Evolutionary conservation across 2,113 vertebrate species (phyloP).

Genomic region (Glaucidium brasilianum): DNA sequence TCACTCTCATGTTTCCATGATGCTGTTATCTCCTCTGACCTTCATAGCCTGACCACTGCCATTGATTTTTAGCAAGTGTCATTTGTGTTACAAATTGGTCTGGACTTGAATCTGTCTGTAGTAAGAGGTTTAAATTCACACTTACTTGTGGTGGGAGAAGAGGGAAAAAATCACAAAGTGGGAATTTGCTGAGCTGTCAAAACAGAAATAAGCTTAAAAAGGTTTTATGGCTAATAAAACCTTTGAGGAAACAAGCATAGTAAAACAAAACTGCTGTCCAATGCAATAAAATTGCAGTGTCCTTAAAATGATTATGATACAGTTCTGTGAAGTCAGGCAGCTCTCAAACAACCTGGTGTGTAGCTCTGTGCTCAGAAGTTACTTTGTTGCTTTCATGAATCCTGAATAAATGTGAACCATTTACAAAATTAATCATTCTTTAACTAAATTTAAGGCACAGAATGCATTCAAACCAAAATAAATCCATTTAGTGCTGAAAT

Average conservation of each 20-base stretch:
- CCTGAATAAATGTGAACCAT: neutral
- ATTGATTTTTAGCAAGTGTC: slow-evolving; percentile 66
- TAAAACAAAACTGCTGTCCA: neutral
- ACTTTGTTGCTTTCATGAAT: neutral
- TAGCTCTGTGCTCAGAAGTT: neutral
- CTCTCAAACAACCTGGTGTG: neutral
- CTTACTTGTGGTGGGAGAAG: neutral
- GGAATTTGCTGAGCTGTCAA: slow-evolving; percentile 45
- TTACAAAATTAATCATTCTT: neutral
- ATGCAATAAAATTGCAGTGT: neutral
- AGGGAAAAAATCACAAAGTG: slow-evolving; percentile 12
- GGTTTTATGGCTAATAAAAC: slow-evolving; percentile 43
- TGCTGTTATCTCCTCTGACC: slow-evolving; percentile 56
- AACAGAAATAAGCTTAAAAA: slow-evolving; percentile 43
- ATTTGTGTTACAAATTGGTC: slow-evolving; percentile 62
- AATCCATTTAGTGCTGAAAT: neutral
- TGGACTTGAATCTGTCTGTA: slow-evolving; percentile 47
- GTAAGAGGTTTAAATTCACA: slow-evolving; percentile 65
- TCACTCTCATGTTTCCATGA: slow-evolving; percentile 17
- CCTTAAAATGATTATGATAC: neutral
- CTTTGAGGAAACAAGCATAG: slow-evolving; percentile 12
- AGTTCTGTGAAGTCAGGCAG: neutral
- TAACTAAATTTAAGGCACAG: neutral
- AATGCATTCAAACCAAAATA: neutral
- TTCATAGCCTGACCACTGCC: slow-evolving; percentile 39